Conservation (phyloP, 2,113 vertebrate genomes). For the Peromyscus polionotus region DNA sequence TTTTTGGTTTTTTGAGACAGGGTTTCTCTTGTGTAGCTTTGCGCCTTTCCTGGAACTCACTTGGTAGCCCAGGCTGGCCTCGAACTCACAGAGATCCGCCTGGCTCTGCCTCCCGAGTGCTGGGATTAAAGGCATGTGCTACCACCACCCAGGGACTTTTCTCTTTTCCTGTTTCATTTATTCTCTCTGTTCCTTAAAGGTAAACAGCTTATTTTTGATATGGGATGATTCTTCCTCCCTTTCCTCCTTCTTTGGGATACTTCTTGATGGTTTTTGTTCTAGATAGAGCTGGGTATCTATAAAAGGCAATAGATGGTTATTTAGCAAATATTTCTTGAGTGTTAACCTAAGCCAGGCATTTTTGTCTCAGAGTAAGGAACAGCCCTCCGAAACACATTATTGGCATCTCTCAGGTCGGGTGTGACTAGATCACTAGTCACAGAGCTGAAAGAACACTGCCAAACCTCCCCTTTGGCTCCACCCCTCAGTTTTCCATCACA, state of each 20-base stretch:
- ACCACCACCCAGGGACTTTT: not conserved
- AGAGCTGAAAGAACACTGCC: constrained; percentile 7
- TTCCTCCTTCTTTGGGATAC: not conserved
- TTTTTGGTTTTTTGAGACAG: no score
- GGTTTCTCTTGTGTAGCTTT: no score
- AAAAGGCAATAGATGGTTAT: not conserved
- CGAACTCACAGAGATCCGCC: no score
- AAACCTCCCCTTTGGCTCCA: not conserved
- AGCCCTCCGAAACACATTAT: not conserved
- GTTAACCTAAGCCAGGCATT: not conserved
- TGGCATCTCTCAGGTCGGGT: not conserved
- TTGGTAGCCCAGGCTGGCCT: no score
- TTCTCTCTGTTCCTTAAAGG: not conserved
- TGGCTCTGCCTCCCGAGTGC: no score
- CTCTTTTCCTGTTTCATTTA: not conserved
- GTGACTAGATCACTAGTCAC: not conserved
- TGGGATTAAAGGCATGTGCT: no score
- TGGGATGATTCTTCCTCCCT: not conserved
- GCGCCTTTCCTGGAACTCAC: no score
- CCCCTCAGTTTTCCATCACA: constrained; percentile 6
- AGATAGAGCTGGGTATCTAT: not conserved
- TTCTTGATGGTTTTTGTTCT: constrained; percentile 1
- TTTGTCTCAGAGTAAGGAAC: constrained; percentile 12
- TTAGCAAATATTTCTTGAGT: not conserved
- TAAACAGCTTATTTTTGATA: not conserved